Conservation (phyloP, 92 coral and sea anemone genomes). For the Heteractis magnifica region DNA sequence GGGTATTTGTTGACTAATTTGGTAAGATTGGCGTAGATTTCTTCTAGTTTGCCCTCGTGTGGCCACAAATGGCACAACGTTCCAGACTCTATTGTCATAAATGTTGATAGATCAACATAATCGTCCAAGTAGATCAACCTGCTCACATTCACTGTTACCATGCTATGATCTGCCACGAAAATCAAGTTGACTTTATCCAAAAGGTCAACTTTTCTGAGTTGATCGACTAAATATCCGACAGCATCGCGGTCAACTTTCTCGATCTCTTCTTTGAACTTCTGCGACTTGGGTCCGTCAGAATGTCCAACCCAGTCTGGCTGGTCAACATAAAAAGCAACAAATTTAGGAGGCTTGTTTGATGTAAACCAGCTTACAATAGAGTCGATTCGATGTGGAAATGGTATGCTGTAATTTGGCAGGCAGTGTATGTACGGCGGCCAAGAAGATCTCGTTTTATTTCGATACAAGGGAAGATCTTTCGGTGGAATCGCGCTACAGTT, state of each 20-base stretch:
- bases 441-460: constrained; percentile 16
- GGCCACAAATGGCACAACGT: constrained; percentile 58
- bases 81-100: constrained; percentile 20
- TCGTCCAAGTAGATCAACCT: constrained; percentile 40
- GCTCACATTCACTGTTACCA: constrained; percentile 37
- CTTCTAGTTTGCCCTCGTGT: constrained; percentile 41
- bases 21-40: constrained; percentile 51
- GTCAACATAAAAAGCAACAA: constrained; percentile 56
- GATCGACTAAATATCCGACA: constrained; percentile 53
- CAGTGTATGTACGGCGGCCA: constrained; percentile 47
- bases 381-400: constrained; percentile 44
- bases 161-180: constrained; percentile 74
- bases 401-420: constrained; percentile 46
- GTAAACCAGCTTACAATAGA: constrained; percentile 51
- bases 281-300: constrained; percentile 41
- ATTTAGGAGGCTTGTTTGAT: constrained; percentile 57
- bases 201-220: constrained; percentile 43
- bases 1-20: constrained; percentile 8
- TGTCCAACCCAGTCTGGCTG: constrained; percentile 74
- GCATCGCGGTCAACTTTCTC: constrained; percentile 57
- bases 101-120: constrained; percentile 38
- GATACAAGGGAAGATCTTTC: constrained; percentile 34
- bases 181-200: constrained; percentile 64
- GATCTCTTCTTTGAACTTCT: constrained; percentile 37
- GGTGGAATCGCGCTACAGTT: constrained; percentile 53